These are phyloP conservation scores for Rhadinocentrus ornatus DNA, from an alignment of 2,797 vertebrate species.

Conservation along the genomic window DNA sequence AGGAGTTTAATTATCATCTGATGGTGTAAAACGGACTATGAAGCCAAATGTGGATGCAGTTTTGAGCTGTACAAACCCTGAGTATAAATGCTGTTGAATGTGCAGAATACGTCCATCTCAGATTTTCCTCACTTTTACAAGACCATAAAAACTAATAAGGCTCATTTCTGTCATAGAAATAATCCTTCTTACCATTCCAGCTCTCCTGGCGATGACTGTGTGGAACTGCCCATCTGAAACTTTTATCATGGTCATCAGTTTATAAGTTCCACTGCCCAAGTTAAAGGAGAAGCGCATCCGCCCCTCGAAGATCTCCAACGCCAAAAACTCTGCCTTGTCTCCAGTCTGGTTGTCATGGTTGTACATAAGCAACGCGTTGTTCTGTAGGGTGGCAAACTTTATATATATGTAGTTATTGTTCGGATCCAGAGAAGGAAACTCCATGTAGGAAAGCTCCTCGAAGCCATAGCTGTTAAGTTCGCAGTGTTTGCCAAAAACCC, in stretches of 20 bases:
- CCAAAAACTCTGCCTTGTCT: slow-evolving; percentile 94
- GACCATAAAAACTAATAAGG: neutral
- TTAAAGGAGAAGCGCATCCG: slow-evolving; percentile 95
- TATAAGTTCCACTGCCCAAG: slow-evolving; percentile 92
- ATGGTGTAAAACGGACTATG: slow-evolving; percentile 65
- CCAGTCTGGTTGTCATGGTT: slow-evolving; percentile 98
- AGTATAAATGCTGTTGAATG: slow-evolving; percentile 50
- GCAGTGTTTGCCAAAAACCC: slow-evolving; percentile 98
- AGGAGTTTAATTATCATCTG: slow-evolving; percentile 72
- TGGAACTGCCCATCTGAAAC: slow-evolving; percentile 97
- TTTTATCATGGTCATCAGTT: slow-evolving; percentile 91
- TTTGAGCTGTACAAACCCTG: slow-evolving; percentile 45
- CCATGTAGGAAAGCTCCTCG: slow-evolving; percentile 97
- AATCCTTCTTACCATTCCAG: slow-evolving; percentile 90
- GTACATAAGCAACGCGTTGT: slow-evolving; percentile 91
- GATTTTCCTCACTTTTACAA: slow-evolving; percentile 20
- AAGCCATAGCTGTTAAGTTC: slow-evolving; percentile 98
- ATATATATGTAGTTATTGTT: slow-evolving; percentile 99
- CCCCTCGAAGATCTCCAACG: slow-evolving; percentile 91
- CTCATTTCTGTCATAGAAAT: slow-evolving; percentile 5
- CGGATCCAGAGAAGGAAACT: slow-evolving; percentile 96
- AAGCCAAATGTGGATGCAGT: slow-evolving; percentile 59
- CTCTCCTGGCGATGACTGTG: slow-evolving; percentile 94
- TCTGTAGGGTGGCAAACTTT: slow-evolving; percentile 95
- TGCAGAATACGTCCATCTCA: slow-evolving; percentile 7